These are phyloP conservation scores for Syngnathus floridae DNA, from an alignment of 2,113 vertebrate species.

Conservation along the genomic window DNA sequence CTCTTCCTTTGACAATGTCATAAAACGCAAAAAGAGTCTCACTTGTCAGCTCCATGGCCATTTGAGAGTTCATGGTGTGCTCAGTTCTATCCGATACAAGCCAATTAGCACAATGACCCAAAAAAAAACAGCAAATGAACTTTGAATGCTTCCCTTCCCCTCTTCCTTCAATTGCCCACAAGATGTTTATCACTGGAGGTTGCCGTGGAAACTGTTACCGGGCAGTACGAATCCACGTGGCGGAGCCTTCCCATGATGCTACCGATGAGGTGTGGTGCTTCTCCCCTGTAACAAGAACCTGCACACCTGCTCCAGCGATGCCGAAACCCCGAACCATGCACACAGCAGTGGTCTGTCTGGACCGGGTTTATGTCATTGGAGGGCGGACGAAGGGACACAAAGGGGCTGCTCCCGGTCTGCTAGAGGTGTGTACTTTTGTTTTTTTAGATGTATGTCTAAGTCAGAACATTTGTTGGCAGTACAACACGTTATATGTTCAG, in stretches of 20 bases:
- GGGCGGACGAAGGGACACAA: conserved; percentile 82
- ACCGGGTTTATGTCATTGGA: conserved; percentile 86
- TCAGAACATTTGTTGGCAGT: background rate
- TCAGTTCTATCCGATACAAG: background rate
- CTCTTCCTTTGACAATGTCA: background rate
- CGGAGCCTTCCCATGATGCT: conserved; percentile 82
- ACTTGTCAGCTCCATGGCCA: background rate
- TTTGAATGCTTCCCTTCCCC: background rate
- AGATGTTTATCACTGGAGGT: conserved; percentile 89
- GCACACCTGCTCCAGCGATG: conserved; percentile 79
- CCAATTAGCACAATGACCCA: background rate
- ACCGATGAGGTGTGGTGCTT: conserved; percentile 92
- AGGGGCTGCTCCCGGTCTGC: conserved; percentile 72
- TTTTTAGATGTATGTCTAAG: background rate
- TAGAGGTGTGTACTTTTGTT: conserved; percentile 61
- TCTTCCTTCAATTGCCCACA: background rate
- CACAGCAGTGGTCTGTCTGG: conserved; percentile 78
- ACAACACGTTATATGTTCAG: conserved; percentile 20
- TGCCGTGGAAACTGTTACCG: conserved; percentile 85
- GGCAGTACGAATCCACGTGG: conserved; percentile 85
- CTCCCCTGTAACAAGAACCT: conserved; percentile 80
- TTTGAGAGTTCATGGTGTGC: background rate
- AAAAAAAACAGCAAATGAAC: background rate
- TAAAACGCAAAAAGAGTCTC: background rate
- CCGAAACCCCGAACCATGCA: conserved; percentile 90